These are phyloP conservation scores for Urechis unicinctus DNA, from an alignment of 2,888 invertebrate species.

Conservation along the genomic window DNA sequence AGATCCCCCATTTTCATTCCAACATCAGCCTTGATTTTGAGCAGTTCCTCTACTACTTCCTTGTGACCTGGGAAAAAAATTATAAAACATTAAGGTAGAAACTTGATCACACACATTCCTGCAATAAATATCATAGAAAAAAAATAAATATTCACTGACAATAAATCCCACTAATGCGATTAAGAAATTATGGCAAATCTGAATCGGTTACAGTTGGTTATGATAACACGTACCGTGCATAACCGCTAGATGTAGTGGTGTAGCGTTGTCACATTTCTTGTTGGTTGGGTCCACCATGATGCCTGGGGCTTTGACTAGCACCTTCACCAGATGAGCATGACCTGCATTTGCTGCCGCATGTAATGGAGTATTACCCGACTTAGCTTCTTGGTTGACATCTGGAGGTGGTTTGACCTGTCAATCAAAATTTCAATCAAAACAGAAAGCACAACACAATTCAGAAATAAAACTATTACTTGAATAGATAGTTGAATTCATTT, in stretches of 20 bases:
- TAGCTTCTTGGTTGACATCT: conserved; percentile 35
- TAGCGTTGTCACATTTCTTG: conserved; percentile 41
- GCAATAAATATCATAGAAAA: too few species aligned
- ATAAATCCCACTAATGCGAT: too few species aligned
- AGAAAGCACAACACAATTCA: not conserved
- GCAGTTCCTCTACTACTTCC: conserved; percentile 33
- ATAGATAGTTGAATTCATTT: too few species aligned
- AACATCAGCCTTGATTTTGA: conserved; percentile 33
- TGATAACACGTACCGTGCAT: conserved; percentile 16
- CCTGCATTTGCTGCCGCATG: conserved; percentile 47
- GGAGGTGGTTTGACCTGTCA: conserved; percentile 14
- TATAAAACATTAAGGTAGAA: too few species aligned
- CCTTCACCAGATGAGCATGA: conserved; percentile 29
- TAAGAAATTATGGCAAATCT: too few species aligned
- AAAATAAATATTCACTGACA: too few species aligned
- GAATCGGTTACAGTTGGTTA: too few species aligned
- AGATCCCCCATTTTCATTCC: conserved; percentile 35
- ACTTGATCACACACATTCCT: too few species aligned
- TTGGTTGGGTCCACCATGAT: conserved; percentile 38
- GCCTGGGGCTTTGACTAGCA: conserved; percentile 28
- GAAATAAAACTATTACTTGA: too few species aligned
- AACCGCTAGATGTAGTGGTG: conserved; percentile 23
- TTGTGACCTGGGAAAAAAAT: conserved; percentile 39
- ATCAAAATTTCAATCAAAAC: too few species aligned
- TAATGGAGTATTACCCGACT: conserved; percentile 47